Evolutionary conservation across 2,888 invertebrate species (phyloP), one percentile per base, ranked within the genome.

Genomic region (Campoplex nolae): DNA sequence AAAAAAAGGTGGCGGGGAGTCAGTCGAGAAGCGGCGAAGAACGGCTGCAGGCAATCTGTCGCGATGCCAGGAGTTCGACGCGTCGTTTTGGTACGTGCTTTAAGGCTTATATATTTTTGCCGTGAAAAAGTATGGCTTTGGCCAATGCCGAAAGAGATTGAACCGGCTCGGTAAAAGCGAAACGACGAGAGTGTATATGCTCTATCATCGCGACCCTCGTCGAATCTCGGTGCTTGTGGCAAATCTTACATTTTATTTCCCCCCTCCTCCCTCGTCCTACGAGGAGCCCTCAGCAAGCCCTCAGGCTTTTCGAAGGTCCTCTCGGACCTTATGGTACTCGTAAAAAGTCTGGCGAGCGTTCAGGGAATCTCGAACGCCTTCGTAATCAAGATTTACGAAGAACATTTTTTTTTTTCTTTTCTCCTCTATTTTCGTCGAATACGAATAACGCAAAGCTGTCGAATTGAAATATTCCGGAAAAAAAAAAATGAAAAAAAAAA

Each of bases 31-130:
- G 91, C 92, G 90, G 86, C 76, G 56, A 65, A 48, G 67, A 82
- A 82, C 83, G 85, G 90, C 87, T 90, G 90, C 89, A 84, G 71
- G 89, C 90, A 90, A 91, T 92, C 91, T 91, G 90, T 91, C 91
- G 91, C 83, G 77, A 35, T 68, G 83, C 85, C 88, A 81, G 76
- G 85, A 68, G 76, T 81, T 81, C 83, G 75, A 75, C 23, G 58
- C 56, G 54, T 11, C 38, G 56, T 9, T 38, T 9, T 38, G 54
- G 56, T 56, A 18, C 74, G n/a, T 38, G 38, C 38, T 35, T 56
- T n/a, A 56, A 56, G 56, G 35, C 56, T 32, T 51, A 28, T 32
- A 67, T 38, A 58, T 35, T 45, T 56, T 32, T 56, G 11, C 23
- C 1, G 38, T 6, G 38, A 6, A 76, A 54, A 54, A 56, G 23